These are phyloP conservation scores for Phortica okadai DNA, from an alignment of 2,888 invertebrate species.

Conservation along the genomic window DNA sequence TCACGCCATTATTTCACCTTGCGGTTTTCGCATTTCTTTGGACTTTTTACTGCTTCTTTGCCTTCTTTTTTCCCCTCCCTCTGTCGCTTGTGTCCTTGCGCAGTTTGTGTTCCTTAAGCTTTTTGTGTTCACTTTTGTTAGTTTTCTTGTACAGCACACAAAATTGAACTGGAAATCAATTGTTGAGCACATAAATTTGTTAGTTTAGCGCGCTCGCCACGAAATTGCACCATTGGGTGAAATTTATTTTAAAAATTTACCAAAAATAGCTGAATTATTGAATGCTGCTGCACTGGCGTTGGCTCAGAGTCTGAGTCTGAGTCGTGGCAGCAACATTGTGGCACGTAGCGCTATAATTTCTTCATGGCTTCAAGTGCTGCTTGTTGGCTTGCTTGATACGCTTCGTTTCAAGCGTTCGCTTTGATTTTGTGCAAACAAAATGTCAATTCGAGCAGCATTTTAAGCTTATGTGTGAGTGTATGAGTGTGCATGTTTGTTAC, in stretches of 20 bases:
- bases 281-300: slow-evolving; percentile 30
- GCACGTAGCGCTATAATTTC: slow-evolving; percentile 24
- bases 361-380: background rate
- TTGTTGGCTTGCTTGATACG: background rate
- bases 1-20: slow-evolving; percentile 51
- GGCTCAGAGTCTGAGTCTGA: slow-evolving; percentile 15
- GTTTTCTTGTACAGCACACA: slow-evolving; percentile 21
- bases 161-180: slow-evolving; percentile 67
- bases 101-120: slow-evolving; percentile 28
- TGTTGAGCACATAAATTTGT: slow-evolving; percentile 67
- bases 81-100: slow-evolving; percentile 1
- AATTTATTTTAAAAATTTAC: slow-evolving; percentile 65
- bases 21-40: slow-evolving; percentile 28
- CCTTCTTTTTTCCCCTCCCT: background rate
- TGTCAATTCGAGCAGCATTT: slow-evolving; percentile 51
- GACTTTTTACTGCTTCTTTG: background rate
- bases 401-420: slow-evolving; percentile 30
- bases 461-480: background rate
- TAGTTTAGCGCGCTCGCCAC: slow-evolving; percentile 43
- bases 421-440: slow-evolving; percentile 53
- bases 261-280: slow-evolving; percentile 39
- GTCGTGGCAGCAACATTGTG: slow-evolving; percentile 2
- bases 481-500: slow-evolving; percentile 22
- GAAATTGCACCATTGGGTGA: slow-evolving; percentile 66
- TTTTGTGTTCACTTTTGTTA: background rate